These are phyloP conservation scores for Thinocorus orbignyianus DNA, from an alignment of 2,113 vertebrate genomes.

Conservation along the genomic window DNA sequence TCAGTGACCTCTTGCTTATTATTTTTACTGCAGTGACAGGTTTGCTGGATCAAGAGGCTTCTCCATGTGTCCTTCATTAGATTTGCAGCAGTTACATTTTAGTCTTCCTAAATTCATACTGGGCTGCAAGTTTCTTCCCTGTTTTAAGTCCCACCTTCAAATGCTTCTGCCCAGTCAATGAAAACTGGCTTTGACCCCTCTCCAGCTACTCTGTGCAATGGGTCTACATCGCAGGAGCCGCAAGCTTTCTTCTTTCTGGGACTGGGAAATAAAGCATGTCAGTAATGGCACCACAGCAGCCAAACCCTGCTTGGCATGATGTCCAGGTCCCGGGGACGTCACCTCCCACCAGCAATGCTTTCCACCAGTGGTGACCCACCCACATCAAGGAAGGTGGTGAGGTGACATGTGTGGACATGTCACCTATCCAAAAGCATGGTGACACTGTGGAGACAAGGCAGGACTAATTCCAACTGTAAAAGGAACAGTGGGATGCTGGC, in stretches of 20 bases:
- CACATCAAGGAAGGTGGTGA: background rate
- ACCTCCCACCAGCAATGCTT: background rate
- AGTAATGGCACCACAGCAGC: fast-evolving
- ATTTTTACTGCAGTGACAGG: background rate
- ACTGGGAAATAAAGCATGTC: too few relatives aligned
- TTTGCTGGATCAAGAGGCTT: background rate
- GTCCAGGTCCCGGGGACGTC: background rate
- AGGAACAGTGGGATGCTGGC: background rate
- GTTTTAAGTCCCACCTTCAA: background rate
- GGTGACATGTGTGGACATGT: too few relatives aligned
- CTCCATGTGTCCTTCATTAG: background rate
- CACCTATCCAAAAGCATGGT: background rate
- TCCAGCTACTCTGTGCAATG: background rate
- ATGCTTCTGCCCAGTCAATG: background rate
- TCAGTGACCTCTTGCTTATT: constrained; percentile 12
- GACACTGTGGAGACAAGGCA: background rate
- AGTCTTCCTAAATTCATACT: background rate
- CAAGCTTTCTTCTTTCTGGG: background rate
- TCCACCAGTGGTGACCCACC: fast-evolving
- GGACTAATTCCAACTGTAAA: background rate
- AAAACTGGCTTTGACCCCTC: background rate
- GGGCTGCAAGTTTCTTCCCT: background rate
- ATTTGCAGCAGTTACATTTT: background rate
- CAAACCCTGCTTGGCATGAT: background rate
- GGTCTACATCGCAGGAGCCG: background rate